Conservation (phyloP, 1,140 invertebrate species). For the Episyrphus balteatus region DNA sequence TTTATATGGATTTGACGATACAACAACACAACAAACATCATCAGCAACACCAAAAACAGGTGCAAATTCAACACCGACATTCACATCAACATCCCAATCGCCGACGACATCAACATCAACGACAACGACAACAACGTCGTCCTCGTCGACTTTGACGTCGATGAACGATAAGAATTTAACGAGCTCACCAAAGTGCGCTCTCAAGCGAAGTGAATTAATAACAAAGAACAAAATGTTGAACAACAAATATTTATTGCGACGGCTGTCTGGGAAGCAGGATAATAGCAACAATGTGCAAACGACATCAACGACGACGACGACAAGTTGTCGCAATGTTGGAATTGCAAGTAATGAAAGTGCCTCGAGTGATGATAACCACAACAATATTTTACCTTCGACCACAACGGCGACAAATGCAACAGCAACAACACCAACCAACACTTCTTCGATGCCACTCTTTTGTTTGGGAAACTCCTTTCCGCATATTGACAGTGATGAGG, state of each 20-base stretch:
- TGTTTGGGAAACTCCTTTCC: conserved; percentile 56
- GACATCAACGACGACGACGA: conserved; percentile 10
- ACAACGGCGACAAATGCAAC: conserved; percentile 2
- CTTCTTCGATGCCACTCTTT: conserved; percentile 41
- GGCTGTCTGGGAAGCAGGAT: conserved; percentile 32
- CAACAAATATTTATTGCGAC: conserved; percentile 33
- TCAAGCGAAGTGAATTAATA: conserved; percentile 35
- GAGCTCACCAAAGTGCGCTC: conserved; percentile 32
- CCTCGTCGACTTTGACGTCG: neutral
- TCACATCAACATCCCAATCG: neutral
- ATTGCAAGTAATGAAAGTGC: conserved; percentile 8
- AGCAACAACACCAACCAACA: conserved; percentile 3
- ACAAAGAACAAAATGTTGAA: conserved; percentile 37
- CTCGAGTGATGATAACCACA: conserved; percentile 10
- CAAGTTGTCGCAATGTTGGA: conserved; percentile 21
- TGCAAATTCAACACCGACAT: neutral
- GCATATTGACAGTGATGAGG: conserved; percentile 61
- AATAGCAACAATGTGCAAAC: conserved; percentile 6
- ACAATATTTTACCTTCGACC: conserved; percentile 14
- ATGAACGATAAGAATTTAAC: conserved; percentile 1
- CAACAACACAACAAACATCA: conserved; percentile 1
- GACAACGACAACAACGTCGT: conserved; percentile 6
- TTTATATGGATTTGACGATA: conserved; percentile 8
- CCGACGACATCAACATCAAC: conserved; percentile 10
- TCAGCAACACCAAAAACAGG: conserved; percentile 13